Conservation (phyloP, 1,140 invertebrate genomes). For the Micrasema minimum region DNA sequence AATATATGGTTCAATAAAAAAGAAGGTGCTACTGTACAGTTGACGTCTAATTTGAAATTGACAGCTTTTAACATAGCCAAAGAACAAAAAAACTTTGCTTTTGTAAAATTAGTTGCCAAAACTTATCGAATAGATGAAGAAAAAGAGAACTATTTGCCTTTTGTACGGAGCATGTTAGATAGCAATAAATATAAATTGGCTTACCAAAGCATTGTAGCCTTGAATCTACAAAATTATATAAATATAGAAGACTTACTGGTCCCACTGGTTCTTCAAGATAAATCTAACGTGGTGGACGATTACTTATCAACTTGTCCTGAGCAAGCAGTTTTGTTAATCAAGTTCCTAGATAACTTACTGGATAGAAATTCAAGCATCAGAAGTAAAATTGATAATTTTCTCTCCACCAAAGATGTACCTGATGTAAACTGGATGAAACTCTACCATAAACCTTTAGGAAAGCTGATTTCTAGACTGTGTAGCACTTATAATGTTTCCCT, state of each 20-base stretch:
- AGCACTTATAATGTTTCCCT: slow-evolving; percentile 68
- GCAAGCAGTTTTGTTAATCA: slow-evolving; percentile 68
- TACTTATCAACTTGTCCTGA: slow-evolving; percentile 66
- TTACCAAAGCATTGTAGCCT: slow-evolving; percentile 66
- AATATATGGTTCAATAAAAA: slow-evolving; percentile 56
- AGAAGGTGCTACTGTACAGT: slow-evolving; percentile 57
- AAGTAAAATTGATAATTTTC: slow-evolving; percentile 49
- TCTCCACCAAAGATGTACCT: slow-evolving; percentile 62
- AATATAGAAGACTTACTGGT: slow-evolving; percentile 70
- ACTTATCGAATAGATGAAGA: slow-evolving; percentile 65
- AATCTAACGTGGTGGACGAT: slow-evolving; percentile 70
- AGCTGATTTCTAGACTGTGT: slow-evolving; percentile 67
- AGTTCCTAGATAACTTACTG: slow-evolving; percentile 70
- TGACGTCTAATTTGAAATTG: slow-evolving; percentile 66
- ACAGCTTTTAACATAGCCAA: slow-evolving; percentile 67
- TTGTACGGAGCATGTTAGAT: slow-evolving; percentile 63
- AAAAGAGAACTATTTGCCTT: slow-evolving; percentile 63
- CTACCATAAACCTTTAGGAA: slow-evolving; percentile 65
- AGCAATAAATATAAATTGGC: slow-evolving; percentile 71
- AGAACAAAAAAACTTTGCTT: slow-evolving; percentile 64
- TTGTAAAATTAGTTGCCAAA: slow-evolving; percentile 64
- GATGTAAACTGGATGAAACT: slow-evolving; percentile 66
- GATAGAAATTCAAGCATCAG: slow-evolving; percentile 44
- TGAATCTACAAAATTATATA: slow-evolving; percentile 71
- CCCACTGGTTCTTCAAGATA: slow-evolving; percentile 76